Base-by-base conservation (phyloP, 2,797 vertebrate genomes). In the Chloroceryle inda region DNA sequence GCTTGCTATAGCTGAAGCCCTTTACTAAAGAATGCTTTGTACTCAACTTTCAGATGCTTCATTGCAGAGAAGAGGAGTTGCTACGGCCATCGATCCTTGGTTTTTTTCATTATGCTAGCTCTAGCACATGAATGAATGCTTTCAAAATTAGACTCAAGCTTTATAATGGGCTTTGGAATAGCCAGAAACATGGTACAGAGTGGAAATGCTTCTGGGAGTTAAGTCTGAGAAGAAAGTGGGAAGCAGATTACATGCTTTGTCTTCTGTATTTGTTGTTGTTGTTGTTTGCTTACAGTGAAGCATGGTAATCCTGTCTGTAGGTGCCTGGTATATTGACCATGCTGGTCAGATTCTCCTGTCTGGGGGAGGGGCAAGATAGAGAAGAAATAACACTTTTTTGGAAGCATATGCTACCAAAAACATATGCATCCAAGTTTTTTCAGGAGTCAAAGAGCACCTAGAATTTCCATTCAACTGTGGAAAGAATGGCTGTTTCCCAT, bases 401-500 rank as follows among this genome's bases (percentile, higher is more conserved):
- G 42, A 94, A 78, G 73, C 85, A 83, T 87, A 72, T 85, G 86
- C 81, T 92, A 52, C 86, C 31, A 44, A 89, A 92, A 86, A 24
- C 52, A 88, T 71, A 59, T 77, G 68, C 64, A 67, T 83, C 37
- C 64, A 80, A 0, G 5, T 85, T 71, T 61, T 89, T 37, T 86
- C 55, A 91, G 49, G 26, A 96, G 88, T 92, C 66, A 90, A 82
- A 95, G 85, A 96, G 8, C 38, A 93, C 93, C 79, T 86, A 90
- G 73, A 86, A 86, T 94, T 93, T 93, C 58, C 88, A 96, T 44
- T 55, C 67, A 88, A 93, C 69, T 93, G 62, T 84, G 50, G 89
- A 93, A 83, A 53, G 79, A 86, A 62, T 95, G 73, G 31, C 94
- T 97, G 93, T 96, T 97, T 97, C 93, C 80, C 77, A 88, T 97